Percentiles rank a stretch among this genome's conserved stretches.
Evolutionary conservation across 2,888 invertebrate genomes (phyloP).

Genomic region (Nephrotoma flavescens): DNA sequence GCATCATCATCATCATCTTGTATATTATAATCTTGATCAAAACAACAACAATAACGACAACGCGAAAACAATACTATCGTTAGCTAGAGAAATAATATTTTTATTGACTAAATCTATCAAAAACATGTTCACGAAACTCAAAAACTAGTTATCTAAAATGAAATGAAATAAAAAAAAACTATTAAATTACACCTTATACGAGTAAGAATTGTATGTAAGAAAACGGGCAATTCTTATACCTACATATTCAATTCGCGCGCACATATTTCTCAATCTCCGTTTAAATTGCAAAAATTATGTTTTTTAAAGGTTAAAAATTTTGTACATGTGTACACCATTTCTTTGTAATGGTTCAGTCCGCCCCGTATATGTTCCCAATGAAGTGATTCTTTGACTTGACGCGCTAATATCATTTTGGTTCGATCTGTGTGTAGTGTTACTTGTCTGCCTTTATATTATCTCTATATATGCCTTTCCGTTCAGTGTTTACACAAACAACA

Average conservation of each 20-base stretch:
- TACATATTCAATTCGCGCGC: neutral
- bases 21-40: neutral
- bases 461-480: neutral
- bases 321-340: neutral
- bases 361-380: neutral
- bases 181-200: neutral
- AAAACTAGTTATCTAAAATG: neutral
- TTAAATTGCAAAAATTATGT: neutral
- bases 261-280: neutral
- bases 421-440: neutral
- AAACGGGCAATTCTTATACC: neutral
- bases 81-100: neutral
- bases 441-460: neutral
- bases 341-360: neutral
- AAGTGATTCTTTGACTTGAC: neutral
- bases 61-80: neutral
- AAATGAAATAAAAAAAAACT: neutral
- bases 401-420: neutral
- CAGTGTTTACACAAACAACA: too few relatives aligned
- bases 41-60: neutral
- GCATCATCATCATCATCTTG: neutral
- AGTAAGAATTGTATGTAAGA: neutral
- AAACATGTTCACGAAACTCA: neutral
- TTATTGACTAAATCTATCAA: neutral
- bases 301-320: neutral